These are phyloP conservation scores for Euura saliciscinereae DNA, from an alignment of 1,140 invertebrate species.

Conservation along the genomic window DNA sequence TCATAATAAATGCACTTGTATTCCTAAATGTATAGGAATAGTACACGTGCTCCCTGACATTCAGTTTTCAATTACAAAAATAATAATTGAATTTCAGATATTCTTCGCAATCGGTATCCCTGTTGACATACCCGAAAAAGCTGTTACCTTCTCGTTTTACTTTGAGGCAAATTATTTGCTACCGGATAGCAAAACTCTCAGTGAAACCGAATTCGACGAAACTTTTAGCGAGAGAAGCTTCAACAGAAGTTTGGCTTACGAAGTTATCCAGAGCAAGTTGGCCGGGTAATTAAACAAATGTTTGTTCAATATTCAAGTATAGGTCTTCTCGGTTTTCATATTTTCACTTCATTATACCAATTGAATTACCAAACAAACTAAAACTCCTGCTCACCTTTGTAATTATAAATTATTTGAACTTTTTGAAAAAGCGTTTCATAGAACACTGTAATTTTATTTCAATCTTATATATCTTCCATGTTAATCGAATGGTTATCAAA, in stretches of 20 bases:
- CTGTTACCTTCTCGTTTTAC: slow-evolving; percentile 51
- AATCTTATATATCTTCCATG: too few relatives aligned
- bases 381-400: too few relatives aligned
- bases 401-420: too few relatives aligned
- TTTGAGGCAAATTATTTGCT: slow-evolving; percentile 57
- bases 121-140: slow-evolving; percentile 49
- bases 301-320: not conserved
- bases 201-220: slow-evolving; percentile 28
- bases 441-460: too few relatives aligned
- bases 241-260: slow-evolving; percentile 45
- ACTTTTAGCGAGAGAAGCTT: slow-evolving; percentile 38
- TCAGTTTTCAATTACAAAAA: not conserved
- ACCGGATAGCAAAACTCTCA: slow-evolving; percentile 37
- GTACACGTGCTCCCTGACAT: not conserved
- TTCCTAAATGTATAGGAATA: not conserved
- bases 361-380: too few relatives aligned
- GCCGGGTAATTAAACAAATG: slow-evolving; percentile 37
- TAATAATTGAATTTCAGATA: slow-evolving; percentile 44
- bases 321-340: not conserved
- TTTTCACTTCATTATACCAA: not conserved
- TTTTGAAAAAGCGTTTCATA: too few relatives aligned
- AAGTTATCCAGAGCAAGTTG: slow-evolving; percentile 46
- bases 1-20: too few relatives aligned
- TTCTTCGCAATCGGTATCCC: slow-evolving; percentile 55
- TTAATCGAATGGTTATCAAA: too few relatives aligned